Conservation (phyloP, 2,797 vertebrate species). For the Oryzias dopingdopingensis region DNA sequence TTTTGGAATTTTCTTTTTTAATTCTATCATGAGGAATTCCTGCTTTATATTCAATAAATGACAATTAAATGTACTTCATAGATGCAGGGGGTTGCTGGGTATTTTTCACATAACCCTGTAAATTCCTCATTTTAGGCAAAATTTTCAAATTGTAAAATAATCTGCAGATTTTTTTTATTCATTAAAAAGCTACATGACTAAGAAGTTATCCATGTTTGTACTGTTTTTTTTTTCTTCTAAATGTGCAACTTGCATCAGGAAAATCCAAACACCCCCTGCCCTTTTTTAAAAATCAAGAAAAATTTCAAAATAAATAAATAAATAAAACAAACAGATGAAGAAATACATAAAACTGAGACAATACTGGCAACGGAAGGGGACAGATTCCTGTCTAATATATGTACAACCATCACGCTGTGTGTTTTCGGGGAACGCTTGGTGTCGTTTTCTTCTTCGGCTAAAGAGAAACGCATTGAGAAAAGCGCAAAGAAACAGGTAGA, state of each 20-base stretch:
- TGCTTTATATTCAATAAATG: too few relatives aligned
- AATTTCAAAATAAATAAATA: slow-evolving; percentile 9
- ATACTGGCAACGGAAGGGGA: slow-evolving; percentile 67
- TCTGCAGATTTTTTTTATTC: background rate
- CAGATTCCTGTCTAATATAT: slow-evolving; percentile 64
- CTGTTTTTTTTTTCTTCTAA: too few relatives aligned
- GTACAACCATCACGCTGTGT: slow-evolving; percentile 58
- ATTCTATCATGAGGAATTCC: too few relatives aligned
- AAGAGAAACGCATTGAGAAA: slow-evolving; percentile 44
- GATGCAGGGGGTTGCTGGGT: too few relatives aligned
- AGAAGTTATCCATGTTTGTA: too few relatives aligned
- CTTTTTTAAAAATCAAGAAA: background rate
- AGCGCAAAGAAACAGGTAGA: slow-evolving; percentile 33
- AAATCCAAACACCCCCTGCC: too few relatives aligned
- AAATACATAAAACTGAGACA: slow-evolving; percentile 34
- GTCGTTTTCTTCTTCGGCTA: slow-evolving; percentile 24
- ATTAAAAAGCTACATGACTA: too few relatives aligned
- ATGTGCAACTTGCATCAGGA: too few relatives aligned
- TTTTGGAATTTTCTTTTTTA: too few relatives aligned
- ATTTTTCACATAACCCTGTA: background rate
- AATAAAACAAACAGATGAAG: slow-evolving; percentile 22
- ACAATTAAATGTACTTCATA: too few relatives aligned
- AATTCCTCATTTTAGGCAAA: background rate
- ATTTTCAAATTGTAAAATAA: background rate
- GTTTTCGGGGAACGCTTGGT: slow-evolving; percentile 33